Conservation (phyloP, 2,797 vertebrate genomes). For the Heliangelus exortis region DNA sequence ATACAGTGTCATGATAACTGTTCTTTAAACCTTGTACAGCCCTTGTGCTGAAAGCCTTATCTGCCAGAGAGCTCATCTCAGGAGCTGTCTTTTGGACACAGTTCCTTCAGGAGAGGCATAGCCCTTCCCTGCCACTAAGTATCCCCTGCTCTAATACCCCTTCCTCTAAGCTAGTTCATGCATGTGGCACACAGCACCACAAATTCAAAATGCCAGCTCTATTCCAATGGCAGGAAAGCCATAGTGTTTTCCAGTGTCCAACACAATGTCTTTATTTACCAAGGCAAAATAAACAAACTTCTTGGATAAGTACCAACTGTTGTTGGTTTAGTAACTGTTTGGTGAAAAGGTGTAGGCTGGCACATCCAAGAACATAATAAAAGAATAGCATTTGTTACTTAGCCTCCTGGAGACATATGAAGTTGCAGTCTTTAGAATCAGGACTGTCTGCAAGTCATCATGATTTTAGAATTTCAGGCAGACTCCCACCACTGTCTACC, state of each 20-base stretch:
- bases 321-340: constrained; percentile 26
- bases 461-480: background rate
- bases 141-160: background rate
- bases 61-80: background rate
- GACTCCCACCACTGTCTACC: background rate
- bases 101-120: background rate
- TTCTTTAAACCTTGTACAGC: background rate
- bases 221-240: background rate
- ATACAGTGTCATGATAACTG: accelerated
- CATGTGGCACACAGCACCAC: background rate
- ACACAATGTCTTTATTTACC: constrained; percentile 12
- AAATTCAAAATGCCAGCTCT: background rate
- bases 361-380: background rate
- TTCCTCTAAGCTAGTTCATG: background rate
- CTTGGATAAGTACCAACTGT: background rate
- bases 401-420: background rate
- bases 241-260: background rate
- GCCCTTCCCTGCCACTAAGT: accelerated
- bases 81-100: background rate
- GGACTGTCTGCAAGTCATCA: background rate
- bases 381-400: background rate
- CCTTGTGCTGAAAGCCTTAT: background rate
- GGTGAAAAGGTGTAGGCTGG: constrained; percentile 44
- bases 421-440: background rate
- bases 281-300: background rate